Evolutionary conservation across 2,113 vertebrate genomes (phyloP).

Genomic region (Sceloporus tristichus): DNA sequence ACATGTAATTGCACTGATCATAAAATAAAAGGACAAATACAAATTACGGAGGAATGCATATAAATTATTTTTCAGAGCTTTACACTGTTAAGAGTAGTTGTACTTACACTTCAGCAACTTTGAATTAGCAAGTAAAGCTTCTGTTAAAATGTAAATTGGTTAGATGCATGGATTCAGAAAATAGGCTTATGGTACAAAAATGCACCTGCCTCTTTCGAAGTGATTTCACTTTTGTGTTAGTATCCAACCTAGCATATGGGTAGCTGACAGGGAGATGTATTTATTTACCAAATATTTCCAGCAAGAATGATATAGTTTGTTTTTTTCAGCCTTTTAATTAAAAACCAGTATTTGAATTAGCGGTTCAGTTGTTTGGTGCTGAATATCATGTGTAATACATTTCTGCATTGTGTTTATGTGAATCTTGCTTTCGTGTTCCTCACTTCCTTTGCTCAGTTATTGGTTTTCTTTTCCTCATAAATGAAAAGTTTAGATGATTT

Average conservation of each 20-base stretch:
- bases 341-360: constrained; percentile 48
- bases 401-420: constrained; percentile 56
- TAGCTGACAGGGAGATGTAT: background rate
- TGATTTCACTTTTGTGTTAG: background rate
- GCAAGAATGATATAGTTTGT: constrained; percentile 35
- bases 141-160: constrained; percentile 54
- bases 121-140: constrained; percentile 57
- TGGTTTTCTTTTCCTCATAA: constrained; percentile 60
- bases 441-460: constrained; percentile 25
- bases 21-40: constrained; percentile 20
- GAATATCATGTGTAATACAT: constrained; percentile 51
- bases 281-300: constrained; percentile 11
- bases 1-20: background rate
- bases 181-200: constrained; percentile 13
- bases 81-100: constrained; percentile 41
- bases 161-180: constrained; percentile 50
- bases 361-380: constrained; percentile 58
- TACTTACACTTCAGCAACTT: constrained; percentile 49
- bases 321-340: constrained; percentile 54
- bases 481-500: constrained; percentile 53
- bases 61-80: constrained; percentile 27
- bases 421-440: constrained; percentile 45
- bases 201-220: background rate
- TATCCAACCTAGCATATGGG: background rate
- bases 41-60: constrained; percentile 36